phyloP scores from a whole-genome alignment of 2,888 invertebrate genomes.

The Spisula subtruncata region DNA sequence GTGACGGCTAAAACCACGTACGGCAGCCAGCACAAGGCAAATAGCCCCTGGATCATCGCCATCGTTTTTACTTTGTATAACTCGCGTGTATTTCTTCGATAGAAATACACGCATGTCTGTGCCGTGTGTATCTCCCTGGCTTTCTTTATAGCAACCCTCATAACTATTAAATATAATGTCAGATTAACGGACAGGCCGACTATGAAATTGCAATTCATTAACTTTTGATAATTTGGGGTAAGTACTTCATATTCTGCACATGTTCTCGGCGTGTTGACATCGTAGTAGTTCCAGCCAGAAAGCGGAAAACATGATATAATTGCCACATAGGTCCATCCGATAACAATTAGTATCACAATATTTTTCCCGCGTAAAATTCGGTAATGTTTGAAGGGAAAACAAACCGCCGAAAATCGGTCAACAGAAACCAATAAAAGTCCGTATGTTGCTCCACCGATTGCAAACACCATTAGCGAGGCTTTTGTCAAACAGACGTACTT shows the following conservation, averaged over 20 bases:
- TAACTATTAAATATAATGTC: conserved; percentile 52
- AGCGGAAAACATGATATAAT: conserved; percentile 42
- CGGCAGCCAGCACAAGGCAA: conserved; percentile 62
- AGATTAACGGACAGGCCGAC: conserved; percentile 44
- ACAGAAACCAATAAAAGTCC: conserved; percentile 56
- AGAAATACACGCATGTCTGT: conserved; percentile 11
- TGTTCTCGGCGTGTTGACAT: conserved; percentile 38
- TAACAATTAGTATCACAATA: conserved; percentile 42
- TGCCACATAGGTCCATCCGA: conserved; percentile 54
- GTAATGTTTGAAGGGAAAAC: conserved; percentile 53
- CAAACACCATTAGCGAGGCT: conserved; percentile 51
- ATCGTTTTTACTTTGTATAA: conserved; percentile 59
- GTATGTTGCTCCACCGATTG: conserved; percentile 49
- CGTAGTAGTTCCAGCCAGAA: conserved; percentile 64
- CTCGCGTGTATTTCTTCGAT: conserved; percentile 29
- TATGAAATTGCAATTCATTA: conserved; percentile 46
- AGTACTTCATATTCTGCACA: conserved; percentile 48
- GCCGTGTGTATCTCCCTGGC: conserved; percentile 27
- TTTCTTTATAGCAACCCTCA: conserved; percentile 48
- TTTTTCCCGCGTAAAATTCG: conserved; percentile 33
- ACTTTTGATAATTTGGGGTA: conserved; percentile 54
- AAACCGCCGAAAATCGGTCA: conserved; percentile 58
- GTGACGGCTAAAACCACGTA: conserved; percentile 35
- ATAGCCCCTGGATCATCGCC: conserved; percentile 65
- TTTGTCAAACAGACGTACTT: conserved; percentile 62